Evolutionary conservation across 2,797 vertebrate species (phyloP), one percentile per base, ranked within the genome.

Genomic region (Eleutherodactylus coqui): DNA sequence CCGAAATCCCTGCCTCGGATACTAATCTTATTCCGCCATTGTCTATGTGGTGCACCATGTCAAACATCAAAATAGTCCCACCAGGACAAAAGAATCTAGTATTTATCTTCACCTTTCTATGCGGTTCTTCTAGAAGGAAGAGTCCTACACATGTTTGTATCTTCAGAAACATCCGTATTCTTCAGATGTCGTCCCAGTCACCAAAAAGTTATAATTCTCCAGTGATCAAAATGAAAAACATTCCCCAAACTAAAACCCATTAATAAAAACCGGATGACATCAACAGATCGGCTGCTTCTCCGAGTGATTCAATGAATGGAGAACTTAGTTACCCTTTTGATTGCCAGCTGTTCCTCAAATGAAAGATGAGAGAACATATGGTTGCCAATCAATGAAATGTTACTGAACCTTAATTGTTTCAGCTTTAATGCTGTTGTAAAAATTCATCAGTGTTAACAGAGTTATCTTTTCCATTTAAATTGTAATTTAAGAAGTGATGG

Each of bases 301-400:
- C 5, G 11, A 72, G 45, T 73, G 34, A 85, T 73, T 79, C 38
- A 79, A 53, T 84, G 73, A 84, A 13, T 41, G 16, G 29, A 60
- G 53, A 43, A 84, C 49, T 84, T 84, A 84, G 69, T 87, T 87
- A 83, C 75, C 80, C 81, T 62, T 78, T 86, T 86, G 85, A 86
- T 86, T 86, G 78, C 79, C 85, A 86, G 85, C 79, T 87, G 86
- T 79, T 83, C 21, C 29, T 79, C 43, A 62, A 64, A 80, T 75
- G 75, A 87, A 70, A 84, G 81, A 87, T 67, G 67, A 84, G 41
- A 49, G 55, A 87, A 79, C 75, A 87, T 79, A 84, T 80, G 86
- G 67, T 78, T 64, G 41, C 82, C 51, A 83, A 72, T 76, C 80
- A 83, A 79, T 79, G 75, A 62, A 67, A 75, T 87, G 55, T 84